Conservation (phyloP, 1,140 invertebrate genomes). For the Zaprionus lachaisei region DNA sequence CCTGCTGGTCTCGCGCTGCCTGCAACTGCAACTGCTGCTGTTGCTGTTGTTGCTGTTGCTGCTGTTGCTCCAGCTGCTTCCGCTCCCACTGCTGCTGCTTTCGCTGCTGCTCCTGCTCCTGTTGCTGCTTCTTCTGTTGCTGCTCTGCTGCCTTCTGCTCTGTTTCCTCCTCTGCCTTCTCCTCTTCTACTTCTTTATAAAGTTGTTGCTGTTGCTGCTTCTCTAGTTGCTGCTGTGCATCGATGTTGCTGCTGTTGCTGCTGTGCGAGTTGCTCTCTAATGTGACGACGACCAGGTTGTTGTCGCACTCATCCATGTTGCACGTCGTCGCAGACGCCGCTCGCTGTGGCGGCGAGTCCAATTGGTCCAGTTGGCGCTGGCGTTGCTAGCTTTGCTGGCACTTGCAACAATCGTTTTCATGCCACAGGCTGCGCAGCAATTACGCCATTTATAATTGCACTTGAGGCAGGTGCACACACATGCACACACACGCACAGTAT, state of each 20-base stretch:
- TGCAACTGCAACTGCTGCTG: not conserved
- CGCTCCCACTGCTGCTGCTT: not conserved
- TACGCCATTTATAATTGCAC: constrained; percentile 81
- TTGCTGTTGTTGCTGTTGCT: not conserved
- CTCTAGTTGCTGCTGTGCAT: constrained; percentile 17
- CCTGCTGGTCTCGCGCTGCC: constrained; percentile 3
- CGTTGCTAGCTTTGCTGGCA: constrained; percentile 30
- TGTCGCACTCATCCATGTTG: constrained; percentile 85
- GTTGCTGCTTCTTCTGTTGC: not conserved
- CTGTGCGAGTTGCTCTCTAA: constrained; percentile 5
- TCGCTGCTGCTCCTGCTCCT: not conserved
- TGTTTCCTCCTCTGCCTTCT: not conserved
- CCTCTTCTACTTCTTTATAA: not conserved
- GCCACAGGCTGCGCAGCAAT: constrained; percentile 65
- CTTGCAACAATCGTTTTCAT: constrained; percentile 58
- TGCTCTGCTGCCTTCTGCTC: not conserved
- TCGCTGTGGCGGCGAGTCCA: constrained; percentile 48
- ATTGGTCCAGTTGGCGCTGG: constrained; percentile 54
- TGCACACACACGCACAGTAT: constrained; percentile 20
- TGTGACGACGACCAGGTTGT: constrained; percentile 81
- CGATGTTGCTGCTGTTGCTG: constrained; percentile 13
- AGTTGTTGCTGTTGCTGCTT: not conserved
- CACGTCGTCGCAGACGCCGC: constrained; percentile 61
- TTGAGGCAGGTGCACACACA: constrained; percentile 51
- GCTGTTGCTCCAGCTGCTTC: not conserved